phyloP scores from a whole-genome alignment of 2,113 vertebrate genomes.

The Oryzias javanicus region DNA sequence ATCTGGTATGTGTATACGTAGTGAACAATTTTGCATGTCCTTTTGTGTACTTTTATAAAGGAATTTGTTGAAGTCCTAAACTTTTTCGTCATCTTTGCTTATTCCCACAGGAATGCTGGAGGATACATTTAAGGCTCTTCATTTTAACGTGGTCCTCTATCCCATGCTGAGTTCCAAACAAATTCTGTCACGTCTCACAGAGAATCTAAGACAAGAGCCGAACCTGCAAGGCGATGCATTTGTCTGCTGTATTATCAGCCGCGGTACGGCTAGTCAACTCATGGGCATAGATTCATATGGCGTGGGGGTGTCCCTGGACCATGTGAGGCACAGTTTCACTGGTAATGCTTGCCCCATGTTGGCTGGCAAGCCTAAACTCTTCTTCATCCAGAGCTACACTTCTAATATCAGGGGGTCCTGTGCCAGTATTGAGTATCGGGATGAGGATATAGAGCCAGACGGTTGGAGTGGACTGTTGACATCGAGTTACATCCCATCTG shows the following conservation, averaged over 20 bases:
- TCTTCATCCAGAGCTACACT: conserved; percentile 90
- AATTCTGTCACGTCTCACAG: conserved; percentile 49
- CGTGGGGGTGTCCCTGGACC: conserved; percentile 70
- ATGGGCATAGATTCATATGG: conserved; percentile 75
- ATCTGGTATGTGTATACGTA: too few relatives aligned
- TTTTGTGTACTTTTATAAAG: neutral
- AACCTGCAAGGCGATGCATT: conserved; percentile 77
- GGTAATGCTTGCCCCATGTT: conserved; percentile 78
- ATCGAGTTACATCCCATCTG: conserved; percentile 67
- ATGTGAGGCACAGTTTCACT: conserved; percentile 77
- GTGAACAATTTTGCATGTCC: neutral
- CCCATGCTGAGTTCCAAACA: conserved; percentile 47
- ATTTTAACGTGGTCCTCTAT: conserved; percentile 72
- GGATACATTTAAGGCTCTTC: conserved; percentile 77
- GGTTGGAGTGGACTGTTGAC: conserved; percentile 22
- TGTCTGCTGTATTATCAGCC: conserved; percentile 86
- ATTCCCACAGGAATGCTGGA: conserved; percentile 74
- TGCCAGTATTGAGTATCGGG: neutral
- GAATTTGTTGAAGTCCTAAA: accelerated
- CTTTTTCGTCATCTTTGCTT: neutral
- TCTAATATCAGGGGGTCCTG: conserved; percentile 11
- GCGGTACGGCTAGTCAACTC: conserved; percentile 69
- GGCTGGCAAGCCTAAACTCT: conserved; percentile 89
- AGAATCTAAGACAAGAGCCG: conserved; percentile 48
- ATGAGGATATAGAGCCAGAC: conserved; percentile 77